Conservation (phyloP, 2,888 invertebrate genomes). For the Troides helena region DNA sequence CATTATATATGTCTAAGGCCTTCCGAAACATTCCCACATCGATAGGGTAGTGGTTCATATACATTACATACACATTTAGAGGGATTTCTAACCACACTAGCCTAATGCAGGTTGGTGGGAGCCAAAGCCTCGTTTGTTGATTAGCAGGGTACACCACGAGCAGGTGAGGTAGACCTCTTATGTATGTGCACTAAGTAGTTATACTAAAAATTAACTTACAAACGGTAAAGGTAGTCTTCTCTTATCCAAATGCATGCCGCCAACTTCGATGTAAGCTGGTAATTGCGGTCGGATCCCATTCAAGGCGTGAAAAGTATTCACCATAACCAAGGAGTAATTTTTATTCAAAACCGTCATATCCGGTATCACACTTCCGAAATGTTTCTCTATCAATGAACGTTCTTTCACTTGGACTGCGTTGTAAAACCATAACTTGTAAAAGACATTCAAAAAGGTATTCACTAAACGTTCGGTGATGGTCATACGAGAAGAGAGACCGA, state of each 20-base stretch:
- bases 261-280: conserved; percentile 82
- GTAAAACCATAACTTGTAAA: conserved; percentile 58
- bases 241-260: conserved; percentile 80
- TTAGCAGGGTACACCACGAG: too few species aligned
- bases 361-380: conserved; percentile 70
- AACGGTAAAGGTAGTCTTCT: conserved; percentile 64
- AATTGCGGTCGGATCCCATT: conserved; percentile 78
- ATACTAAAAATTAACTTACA: conserved; percentile 48
- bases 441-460: conserved; percentile 52
- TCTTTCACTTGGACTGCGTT: conserved; percentile 56
- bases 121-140: too few species aligned
- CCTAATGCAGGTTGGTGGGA: too few species aligned
- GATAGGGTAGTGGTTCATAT: too few species aligned
- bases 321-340: conserved; percentile 76
- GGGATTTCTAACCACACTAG: too few species aligned
- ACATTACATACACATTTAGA: too few species aligned
- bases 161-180: too few species aligned
- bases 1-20: too few species aligned
- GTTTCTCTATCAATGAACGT: conserved; percentile 61
- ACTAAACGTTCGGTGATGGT: conserved; percentile 72
- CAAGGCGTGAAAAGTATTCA: conserved; percentile 82
- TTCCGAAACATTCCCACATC: too few species aligned
- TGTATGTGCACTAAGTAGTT: too few species aligned
- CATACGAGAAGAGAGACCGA: conserved; percentile 70
- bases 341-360: conserved; percentile 74